A percentile compares a stretch with the other conserved stretches of the same genome.
phyloP scores from a whole-genome alignment of 2,113 vertebrate species.

The Salvelinus sp. region DNA sequence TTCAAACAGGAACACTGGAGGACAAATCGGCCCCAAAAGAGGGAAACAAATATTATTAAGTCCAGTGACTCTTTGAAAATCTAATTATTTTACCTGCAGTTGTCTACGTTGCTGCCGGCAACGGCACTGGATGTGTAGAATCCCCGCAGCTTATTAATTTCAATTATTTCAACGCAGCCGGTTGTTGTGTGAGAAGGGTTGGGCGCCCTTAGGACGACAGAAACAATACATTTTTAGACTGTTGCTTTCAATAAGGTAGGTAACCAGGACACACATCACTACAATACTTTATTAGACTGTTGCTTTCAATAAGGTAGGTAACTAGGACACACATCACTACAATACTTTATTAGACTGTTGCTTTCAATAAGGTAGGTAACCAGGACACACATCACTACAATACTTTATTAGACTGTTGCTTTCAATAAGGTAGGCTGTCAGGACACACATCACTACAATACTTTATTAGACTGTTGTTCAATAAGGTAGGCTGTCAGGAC shows the following conservation, averaged over 20 bases:
- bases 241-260: no score
- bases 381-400: no score
- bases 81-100: slow-evolving; percentile 78
- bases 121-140: slow-evolving; percentile 75
- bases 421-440: no score
- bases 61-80: not conserved
- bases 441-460: not conserved
- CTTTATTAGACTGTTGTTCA: no score
- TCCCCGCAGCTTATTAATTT: slow-evolving; percentile 77
- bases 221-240: slow-evolving; percentile 19
- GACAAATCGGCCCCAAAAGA: not conserved
- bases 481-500: no score
- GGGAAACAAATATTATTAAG: not conserved
- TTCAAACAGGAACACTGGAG: not conserved
- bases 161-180: slow-evolving; percentile 80
- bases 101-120: slow-evolving; percentile 69
- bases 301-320: no score
- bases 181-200: slow-evolving; percentile 80
- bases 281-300: no score
- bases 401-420: no score
- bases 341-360: no score
- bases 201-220: slow-evolving; percentile 63
- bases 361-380: no score
- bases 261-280: no score
- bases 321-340: not conserved